phyloP scores from a whole-genome alignment of 2,113 vertebrate species.

The Chauna torquata region DNA sequence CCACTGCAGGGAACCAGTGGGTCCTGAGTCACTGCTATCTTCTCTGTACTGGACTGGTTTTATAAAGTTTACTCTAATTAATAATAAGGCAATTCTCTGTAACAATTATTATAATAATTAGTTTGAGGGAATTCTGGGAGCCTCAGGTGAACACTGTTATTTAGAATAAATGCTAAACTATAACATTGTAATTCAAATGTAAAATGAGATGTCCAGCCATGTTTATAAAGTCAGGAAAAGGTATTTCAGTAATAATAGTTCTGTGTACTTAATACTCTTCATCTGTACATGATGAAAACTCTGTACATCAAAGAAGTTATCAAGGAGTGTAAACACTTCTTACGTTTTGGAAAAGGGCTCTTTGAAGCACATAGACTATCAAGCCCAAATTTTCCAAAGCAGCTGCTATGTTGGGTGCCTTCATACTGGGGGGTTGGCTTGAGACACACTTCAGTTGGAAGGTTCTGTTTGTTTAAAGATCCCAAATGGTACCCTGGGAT shows the following conservation, averaged over 20 bases:
- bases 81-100: not conserved
- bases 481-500: not conserved
- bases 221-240: conserved; percentile 6
- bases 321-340: not conserved
- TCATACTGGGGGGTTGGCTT: not conserved
- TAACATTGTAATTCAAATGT: not conserved
- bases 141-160: not conserved
- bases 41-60: conserved; percentile 7
- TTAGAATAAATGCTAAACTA: not conserved
- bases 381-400: not conserved
- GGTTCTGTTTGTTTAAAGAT: not conserved
- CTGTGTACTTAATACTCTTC: not conserved
- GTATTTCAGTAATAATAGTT: not conserved
- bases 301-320: conserved; percentile 16
- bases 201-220: not conserved
- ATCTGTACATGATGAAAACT: not conserved
- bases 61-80: conserved; percentile 12
- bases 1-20: not conserved
- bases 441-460: not conserved
- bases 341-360: not conserved
- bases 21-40: conserved; percentile 15
- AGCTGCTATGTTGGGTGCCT: not conserved
- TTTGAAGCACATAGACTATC: not conserved
- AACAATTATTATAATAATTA: conserved; percentile 16
- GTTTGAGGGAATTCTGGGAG: not conserved